phyloP scores from a whole-genome alignment of 2,113 vertebrate genomes.

The Donacobius atricapilla region DNA sequence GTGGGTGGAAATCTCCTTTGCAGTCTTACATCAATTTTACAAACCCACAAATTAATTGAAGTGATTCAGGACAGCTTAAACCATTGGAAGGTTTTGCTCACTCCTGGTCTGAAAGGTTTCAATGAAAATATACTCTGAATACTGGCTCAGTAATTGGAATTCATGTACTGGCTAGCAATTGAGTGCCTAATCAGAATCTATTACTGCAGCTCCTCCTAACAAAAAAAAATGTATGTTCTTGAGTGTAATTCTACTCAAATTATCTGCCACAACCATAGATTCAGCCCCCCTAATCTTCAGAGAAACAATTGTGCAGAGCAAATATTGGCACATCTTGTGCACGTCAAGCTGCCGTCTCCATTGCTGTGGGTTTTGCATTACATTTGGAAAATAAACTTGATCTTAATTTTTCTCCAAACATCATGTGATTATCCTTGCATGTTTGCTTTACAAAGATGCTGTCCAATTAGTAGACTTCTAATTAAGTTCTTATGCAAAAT shows the following conservation, averaged over 20 bases:
- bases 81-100: not conserved
- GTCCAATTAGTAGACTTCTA: not conserved
- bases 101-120: not conserved
- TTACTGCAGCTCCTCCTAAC: not conserved
- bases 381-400: not conserved
- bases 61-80: not conserved
- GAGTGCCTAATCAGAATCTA: not conserved
- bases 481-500: not conserved
- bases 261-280: not conserved
- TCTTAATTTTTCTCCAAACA: not conserved
- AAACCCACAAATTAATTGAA: not conserved
- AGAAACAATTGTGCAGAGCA: not conserved
- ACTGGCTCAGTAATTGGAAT: not conserved
- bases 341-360: not conserved
- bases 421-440: not conserved
- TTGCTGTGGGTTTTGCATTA: not conserved
- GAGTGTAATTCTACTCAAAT: not conserved
- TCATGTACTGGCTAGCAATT: not conserved
- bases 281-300: not conserved
- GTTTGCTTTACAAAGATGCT: not conserved
- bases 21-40: not conserved
- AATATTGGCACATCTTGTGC: not conserved
- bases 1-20: not conserved
- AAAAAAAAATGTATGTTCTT: not conserved
- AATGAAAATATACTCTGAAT: not conserved